These are phyloP conservation scores for Bombyx mandarina DNA, from an alignment of 1,140 invertebrate genomes.

Conservation along the genomic window DNA sequence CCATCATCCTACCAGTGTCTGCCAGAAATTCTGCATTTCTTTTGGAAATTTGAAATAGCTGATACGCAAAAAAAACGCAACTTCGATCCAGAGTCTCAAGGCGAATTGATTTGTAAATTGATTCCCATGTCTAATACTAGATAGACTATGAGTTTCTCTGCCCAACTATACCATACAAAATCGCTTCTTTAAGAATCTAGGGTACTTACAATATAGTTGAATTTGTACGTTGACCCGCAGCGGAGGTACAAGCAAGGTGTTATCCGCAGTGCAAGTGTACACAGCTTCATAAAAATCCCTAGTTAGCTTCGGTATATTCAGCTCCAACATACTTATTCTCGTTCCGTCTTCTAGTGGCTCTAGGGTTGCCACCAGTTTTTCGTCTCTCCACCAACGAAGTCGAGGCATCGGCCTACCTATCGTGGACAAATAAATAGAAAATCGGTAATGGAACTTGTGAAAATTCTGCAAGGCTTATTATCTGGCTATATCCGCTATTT, in stretches of 20 bases:
- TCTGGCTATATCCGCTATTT: too few species aligned
- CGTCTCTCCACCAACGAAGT: slow-evolving; percentile 85
- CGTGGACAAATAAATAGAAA: slow-evolving; percentile 17
- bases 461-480: neutral
- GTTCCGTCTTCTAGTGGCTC: slow-evolving; percentile 49
- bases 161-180: too few species aligned
- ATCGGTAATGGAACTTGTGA: neutral
- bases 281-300: slow-evolving; percentile 85
- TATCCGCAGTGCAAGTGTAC: slow-evolving; percentile 88
- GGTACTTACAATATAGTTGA: slow-evolving; percentile 80
- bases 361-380: slow-evolving; percentile 71
- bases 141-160: too few species aligned
- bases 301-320: slow-evolving; percentile 48
- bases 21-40: too few species aligned
- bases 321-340: slow-evolving; percentile 38
- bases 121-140: too few species aligned
- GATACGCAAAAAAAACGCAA: too few species aligned
- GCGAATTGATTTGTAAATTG: too few species aligned
- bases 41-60: too few species aligned
- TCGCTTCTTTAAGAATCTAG: neutral
- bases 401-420: slow-evolving; percentile 83
- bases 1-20: too few species aligned
- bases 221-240: slow-evolving; percentile 80
- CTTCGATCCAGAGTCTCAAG: too few species aligned
- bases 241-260: slow-evolving; percentile 77